Base-by-base conservation (phyloP, 2,113 vertebrate genomes). In the Emydocephalus ijimae region DNA sequence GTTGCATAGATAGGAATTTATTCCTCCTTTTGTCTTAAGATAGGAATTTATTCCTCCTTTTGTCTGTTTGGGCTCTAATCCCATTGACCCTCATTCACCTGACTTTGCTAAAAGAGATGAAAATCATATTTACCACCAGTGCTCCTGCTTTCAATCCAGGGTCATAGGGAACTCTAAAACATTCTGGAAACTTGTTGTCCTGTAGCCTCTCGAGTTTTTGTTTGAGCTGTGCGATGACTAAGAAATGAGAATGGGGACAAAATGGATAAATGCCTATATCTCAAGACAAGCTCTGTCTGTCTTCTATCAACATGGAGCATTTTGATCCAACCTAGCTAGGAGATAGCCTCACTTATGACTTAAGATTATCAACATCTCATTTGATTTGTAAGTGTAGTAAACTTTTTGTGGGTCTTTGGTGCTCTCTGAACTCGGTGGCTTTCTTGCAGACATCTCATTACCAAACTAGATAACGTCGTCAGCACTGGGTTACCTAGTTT, bases 151-250 rank as follows among this genome's bases (percentile, higher is more conserved):
- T 97, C 24, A 99, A 96, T 23, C 99, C 98, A 48, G 99, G 99
- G 93, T 99, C 99, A 92, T 99, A 99, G 0, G 99, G 99, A 85
- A 99, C 98, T 96, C 98, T 98, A 94, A 99, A 99, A 96, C 97
- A 98, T 93, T 98, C 95, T 0, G 99, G 99, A 88, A 99, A 98
- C 91, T 98, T 98, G 4, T 97, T 98, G 85, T 95, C 97, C 95
- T 99, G 99, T 48, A 99, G 97, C 92, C 95, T 98, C 98, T 99
- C 99, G 97, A 99, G 98, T 94, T 98, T 99, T 97, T 99, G 98
- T 90, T 98, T 98, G 94, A 99, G 96, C 96, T 99, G 99, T 61
- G 97, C 96, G 96, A 99, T 98, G 97, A 99, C 99, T 99, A 96
- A 90, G 86, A 96, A 96, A 95, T 87, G 90, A 88, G 96, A 24